Evolutionary conservation across 1,140 invertebrate species (phyloP).

Genomic region (Hylaeus volcanicus): DNA sequence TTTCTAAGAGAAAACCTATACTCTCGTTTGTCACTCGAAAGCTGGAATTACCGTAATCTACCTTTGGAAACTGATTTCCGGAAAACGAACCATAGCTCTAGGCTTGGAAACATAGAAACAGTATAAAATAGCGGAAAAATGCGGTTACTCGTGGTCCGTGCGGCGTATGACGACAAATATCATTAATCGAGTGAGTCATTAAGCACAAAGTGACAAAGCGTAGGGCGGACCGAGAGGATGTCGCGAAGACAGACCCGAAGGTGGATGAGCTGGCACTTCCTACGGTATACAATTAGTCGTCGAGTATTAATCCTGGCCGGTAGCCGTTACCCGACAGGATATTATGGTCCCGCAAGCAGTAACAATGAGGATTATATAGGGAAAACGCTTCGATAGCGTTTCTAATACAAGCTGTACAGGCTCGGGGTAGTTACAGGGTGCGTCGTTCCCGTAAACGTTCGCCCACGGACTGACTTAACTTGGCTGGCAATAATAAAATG

Average conservation of each 20-base stretch:
- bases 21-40: no score
- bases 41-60: no score
- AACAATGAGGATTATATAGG: conserved; percentile 77
- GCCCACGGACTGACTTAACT: conserved; percentile 78
- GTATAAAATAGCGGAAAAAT: no score
- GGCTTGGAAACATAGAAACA: no score
- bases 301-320: conserved; percentile 74
- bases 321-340: conserved; percentile 73
- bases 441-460: conserved; percentile 69
- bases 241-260: conserved; percentile 52
- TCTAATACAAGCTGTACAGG: conserved; percentile 71
- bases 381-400: conserved; percentile 78
- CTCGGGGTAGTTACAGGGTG: conserved; percentile 47
- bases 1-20: no score
- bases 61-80: no score
- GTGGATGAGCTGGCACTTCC: conserved; percentile 69
- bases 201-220: conserved; percentile 36
- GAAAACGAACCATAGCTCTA: no score
- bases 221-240: conserved; percentile 18
- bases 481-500: conserved; percentile 81
- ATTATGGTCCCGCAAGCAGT: conserved; percentile 74
- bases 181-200: conserved; percentile 51
- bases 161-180: conserved; percentile 14
- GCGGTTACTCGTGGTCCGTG: no score
- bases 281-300: conserved; percentile 74